phyloP scores from a whole-genome alignment of 2,113 vertebrate genomes.

The Barnardius zonarius region DNA sequence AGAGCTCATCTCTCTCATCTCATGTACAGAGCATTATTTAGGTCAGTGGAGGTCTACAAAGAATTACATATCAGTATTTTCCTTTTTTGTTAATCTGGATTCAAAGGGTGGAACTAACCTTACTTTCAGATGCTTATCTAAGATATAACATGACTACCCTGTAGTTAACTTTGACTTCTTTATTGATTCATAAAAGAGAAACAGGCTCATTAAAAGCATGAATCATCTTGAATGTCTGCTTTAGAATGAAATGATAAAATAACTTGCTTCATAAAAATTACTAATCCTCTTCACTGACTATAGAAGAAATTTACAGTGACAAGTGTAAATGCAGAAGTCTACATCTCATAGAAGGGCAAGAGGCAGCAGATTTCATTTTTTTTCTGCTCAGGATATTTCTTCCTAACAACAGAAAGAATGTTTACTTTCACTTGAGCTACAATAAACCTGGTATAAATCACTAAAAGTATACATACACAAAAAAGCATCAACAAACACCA shows the following conservation, averaged over 20 bases:
- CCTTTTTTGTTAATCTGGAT: not conserved
- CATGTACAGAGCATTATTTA: not conserved
- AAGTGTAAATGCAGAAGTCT: not conserved
- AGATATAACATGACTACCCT: not conserved
- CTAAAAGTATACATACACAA: not conserved
- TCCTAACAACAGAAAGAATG: not conserved
- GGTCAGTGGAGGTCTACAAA: not conserved
- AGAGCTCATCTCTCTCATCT: not conserved
- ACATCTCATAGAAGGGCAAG: not conserved
- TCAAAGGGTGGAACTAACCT: not conserved
- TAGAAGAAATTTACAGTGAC: constrained; percentile 11
- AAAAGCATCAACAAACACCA: not conserved
- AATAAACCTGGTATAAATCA: not conserved
- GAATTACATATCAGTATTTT: not conserved
- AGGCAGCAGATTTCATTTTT: not conserved
- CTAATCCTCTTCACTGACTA: not conserved
- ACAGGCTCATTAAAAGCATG: constrained; percentile 1
- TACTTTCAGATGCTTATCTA: not conserved
- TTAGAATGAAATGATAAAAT: constrained; percentile 18
- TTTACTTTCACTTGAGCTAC: not conserved
- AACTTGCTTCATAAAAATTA: constrained; percentile 11
- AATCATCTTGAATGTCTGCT: not conserved
- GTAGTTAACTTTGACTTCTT: not conserved
- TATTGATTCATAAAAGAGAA: constrained; percentile 27
- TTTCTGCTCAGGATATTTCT: not conserved